Evolutionary conservation across 2,113 vertebrate genomes (phyloP).

Genomic region (Crotophaga sulcirostris): DNA sequence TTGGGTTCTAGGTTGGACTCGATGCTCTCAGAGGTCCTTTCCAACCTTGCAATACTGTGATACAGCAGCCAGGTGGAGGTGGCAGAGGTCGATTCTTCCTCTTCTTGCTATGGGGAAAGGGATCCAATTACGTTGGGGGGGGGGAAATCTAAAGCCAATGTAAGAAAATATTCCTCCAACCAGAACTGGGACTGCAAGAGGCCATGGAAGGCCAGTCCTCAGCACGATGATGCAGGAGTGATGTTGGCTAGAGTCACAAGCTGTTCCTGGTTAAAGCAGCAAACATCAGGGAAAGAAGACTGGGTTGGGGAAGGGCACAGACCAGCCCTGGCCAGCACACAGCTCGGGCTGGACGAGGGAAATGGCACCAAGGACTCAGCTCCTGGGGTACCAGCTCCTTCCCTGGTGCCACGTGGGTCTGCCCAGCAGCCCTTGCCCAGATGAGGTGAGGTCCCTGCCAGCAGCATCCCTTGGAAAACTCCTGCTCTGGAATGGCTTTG

Average conservation of each 20-base stretch:
- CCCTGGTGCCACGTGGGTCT: neutral
- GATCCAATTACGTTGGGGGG: neutral
- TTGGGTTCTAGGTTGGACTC: no score
- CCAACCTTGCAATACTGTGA: no score
- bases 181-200: neutral
- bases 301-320: neutral
- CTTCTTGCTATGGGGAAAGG: neutral
- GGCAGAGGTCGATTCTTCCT: neutral
- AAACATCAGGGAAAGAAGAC: neutral
- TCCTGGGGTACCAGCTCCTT: neutral
- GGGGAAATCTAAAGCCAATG: neutral
- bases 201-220: neutral
- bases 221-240: fast-evolving
- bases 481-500: neutral
- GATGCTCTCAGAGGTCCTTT: no score
- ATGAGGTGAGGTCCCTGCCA: fast-evolving
- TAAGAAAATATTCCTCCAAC: neutral
- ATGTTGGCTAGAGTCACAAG: neutral
- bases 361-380: neutral
- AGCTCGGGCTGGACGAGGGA: fast-evolving
- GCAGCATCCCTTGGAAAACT: neutral
- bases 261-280: neutral
- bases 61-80: neutral
- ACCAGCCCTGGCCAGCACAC: neutral
- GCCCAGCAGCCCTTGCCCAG: fast-evolving